A percentile compares a stretch with the other conserved stretches of the same genome.
phyloP scores from a whole-genome alignment of 2,113 vertebrate genomes.

The Carassius gibelio region DNA sequence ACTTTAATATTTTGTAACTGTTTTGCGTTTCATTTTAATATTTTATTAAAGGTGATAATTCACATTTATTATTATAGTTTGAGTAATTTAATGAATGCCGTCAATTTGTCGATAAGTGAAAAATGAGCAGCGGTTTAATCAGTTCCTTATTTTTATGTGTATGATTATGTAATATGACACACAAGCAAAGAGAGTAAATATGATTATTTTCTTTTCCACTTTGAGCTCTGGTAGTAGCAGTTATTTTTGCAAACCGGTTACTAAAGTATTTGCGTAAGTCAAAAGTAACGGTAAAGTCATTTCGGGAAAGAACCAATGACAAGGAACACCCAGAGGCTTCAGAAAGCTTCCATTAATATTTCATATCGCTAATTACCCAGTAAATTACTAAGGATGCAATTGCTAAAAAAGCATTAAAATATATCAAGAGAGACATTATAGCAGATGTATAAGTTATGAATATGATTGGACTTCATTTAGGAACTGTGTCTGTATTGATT shows the following conservation, averaged over 20 bases:
- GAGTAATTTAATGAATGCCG: background rate
- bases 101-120: background rate
- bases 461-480: constrained; percentile 24
- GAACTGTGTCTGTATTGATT: constrained; percentile 26
- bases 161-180: background rate
- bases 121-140: background rate
- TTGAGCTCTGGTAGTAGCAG: background rate
- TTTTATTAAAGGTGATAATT: background rate
- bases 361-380: constrained; percentile 61
- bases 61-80: no score
- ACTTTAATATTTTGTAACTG: no score
- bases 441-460: constrained; percentile 26
- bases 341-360: constrained; percentile 62
- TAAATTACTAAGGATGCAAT: constrained; percentile 58
- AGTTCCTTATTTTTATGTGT: background rate
- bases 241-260: background rate
- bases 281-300: constrained; percentile 57
- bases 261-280: constrained; percentile 30
- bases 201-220: background rate
- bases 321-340: constrained; percentile 40
- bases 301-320: constrained; percentile 51
- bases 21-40: no score
- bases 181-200: background rate
- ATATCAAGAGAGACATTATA: constrained; percentile 56
- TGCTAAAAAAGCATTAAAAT: constrained; percentile 53